phyloP scores from a whole-genome alignment of 1,140 invertebrate species.

The Apis mellifera region Amel_HAv3.1 CM009937.2:14030001-14030500 shows the following conservation, averaged over 20 bases:
- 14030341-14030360: slow-evolving; percentile 53
- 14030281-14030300: slow-evolving; percentile 58
- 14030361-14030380: slow-evolving; percentile 56
- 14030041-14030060: too few species aligned
- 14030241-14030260: not conserved
- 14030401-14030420: slow-evolving; percentile 58
- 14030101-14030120: too few species aligned
- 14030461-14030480: too few species aligned
- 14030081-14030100: too few species aligned
- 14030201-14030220: not conserved
- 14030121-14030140: slow-evolving; percentile 10
- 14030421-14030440: slow-evolving; percentile 52
- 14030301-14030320: slow-evolving; percentile 55
- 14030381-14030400: slow-evolving; percentile 51
- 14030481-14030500: too few species aligned
- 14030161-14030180: slow-evolving; percentile 40
- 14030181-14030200: slow-evolving; percentile 33
- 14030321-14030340: slow-evolving; percentile 58
- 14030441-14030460: slow-evolving; percentile 21
- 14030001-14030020: too few species aligned
- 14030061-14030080: too few species aligned
- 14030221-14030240: not conserved
- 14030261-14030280: not conserved
- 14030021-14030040: too few species aligned
- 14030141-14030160: slow-evolving; percentile 48